Conservation (phyloP, 2,113 vertebrate species). For the Ceyx cyanopectus region DNA sequence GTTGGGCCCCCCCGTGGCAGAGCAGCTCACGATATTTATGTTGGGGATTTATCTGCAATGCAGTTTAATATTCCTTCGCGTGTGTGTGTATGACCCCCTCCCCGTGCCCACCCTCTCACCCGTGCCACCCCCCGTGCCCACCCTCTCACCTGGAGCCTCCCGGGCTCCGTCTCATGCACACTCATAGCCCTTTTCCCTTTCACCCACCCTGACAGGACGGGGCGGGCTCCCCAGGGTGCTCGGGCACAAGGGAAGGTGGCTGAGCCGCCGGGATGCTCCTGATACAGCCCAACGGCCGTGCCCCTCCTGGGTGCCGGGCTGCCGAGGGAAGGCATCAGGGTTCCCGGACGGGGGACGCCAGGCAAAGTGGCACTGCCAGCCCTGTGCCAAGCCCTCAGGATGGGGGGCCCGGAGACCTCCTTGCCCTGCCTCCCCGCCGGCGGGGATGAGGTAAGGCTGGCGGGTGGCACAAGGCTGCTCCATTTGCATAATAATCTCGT, state of each 20-base stretch:
- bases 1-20: constrained; percentile 56
- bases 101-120: not conserved
- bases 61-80: constrained; percentile 60
- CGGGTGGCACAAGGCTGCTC: constrained; percentile 47
- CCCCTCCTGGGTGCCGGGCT: not conserved
- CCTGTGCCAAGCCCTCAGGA: not conserved
- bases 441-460: constrained; percentile 66
- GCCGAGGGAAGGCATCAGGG: not conserved
- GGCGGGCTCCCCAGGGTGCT: rapidly evolving
- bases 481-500: constrained; percentile 72
- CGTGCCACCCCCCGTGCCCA: not conserved
- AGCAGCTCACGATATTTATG: constrained; percentile 66
- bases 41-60: constrained; percentile 78
- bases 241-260: not conserved
- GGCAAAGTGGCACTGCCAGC: not conserved
- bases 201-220: not conserved
- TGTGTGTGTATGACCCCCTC: not conserved
- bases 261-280: not conserved
- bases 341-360: not conserved
- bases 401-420: not conserved
- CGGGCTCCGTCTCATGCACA: not conserved
- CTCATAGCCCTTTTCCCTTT: no score
- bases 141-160: not conserved
- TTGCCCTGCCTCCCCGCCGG: not conserved
- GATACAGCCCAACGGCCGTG: not conserved